Evolutionary conservation across 2,113 vertebrate species (phyloP), one percentile per base, ranked within the genome.

Genomic region (Megaptera novaeangliae): DNA sequence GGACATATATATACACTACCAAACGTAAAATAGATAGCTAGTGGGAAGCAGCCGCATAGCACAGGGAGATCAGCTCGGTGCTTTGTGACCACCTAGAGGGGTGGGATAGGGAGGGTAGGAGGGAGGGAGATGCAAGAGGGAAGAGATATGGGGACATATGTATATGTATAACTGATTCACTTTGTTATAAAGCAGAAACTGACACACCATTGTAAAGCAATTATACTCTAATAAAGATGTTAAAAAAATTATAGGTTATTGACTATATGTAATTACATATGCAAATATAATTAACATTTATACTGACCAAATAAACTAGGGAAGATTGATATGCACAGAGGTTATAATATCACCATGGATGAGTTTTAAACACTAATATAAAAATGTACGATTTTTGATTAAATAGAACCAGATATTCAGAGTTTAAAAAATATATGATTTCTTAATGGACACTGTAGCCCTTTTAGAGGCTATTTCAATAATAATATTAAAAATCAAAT

Each of bases 381-480:
- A 91, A 90, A 85, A 75, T 15, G 15, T 57, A 72, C 0, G 46
- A 31, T 23, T 96, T 96, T 95, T 72, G 27, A 55, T 95, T 94
- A 88, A 94, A 46, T 87, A 94, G 69, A 94, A 88, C 21, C 63
- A 88, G 27, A 31, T 88, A 63, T 77, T 84, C 29, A 89, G 59
- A 80, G 46, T 85, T 95, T 89, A 75, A 89, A 92, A 94, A 52
- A n/a, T 68, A 14, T 68, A 27, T 81, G 14, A 49, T 92, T 94
- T 63, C 44, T 95, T 75, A 83, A n/a, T 61, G 57, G 34, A 63
- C 27, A 80, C 31, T 83, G 17, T 96, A 95, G 44, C 20, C 17
- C 71, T 95, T 95, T 97, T 89, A 92, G 84, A 95, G 66, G 41
- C 15, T 52, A 3, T 97, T 97, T 93, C 78, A 95, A n/a, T 89